phyloP scores from a whole-genome alignment of 2,888 invertebrate species.

The Nasonia oneida region DNA sequence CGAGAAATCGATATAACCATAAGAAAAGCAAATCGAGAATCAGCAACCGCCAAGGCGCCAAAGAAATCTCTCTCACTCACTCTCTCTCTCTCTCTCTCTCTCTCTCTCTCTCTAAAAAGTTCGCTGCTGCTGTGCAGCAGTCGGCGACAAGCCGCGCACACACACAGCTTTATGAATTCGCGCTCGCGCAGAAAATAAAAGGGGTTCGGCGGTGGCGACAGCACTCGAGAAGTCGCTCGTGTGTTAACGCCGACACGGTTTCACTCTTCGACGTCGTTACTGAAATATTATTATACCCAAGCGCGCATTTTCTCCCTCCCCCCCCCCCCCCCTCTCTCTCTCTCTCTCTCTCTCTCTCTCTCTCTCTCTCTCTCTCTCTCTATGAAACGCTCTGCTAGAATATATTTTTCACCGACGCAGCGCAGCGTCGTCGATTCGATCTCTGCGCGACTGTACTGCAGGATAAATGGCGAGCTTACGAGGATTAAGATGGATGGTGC shows the following conservation, averaged over 20 bases:
- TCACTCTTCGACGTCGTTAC: conserved; percentile 62
- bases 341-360: background rate
- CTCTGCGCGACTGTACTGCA: background rate
- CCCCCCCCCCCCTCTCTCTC: background rate
- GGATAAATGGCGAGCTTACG: background rate
- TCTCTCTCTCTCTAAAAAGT: background rate
- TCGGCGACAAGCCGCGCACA: background rate
- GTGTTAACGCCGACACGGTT: conserved; percentile 62
- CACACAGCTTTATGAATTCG: conserved; percentile 34
- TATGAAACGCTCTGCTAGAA: background rate
- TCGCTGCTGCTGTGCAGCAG: background rate
- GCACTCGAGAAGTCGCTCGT: conserved; percentile 59
- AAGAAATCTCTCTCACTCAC: background rate
- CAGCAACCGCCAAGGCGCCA: background rate
- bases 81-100: background rate
- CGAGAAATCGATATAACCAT: background rate
- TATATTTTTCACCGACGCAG: conserved; percentile 35
- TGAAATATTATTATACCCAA: conserved; percentile 59
- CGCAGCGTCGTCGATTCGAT: background rate
- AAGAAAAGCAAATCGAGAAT: background rate
- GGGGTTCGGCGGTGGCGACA: background rate
- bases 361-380: background rate
- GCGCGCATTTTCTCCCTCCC: background rate
- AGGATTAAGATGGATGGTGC: background rate
- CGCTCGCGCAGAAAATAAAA: conserved; percentile 41